Evolutionary conservation across 2,888 invertebrate genomes (phyloP), one percentile per base, ranked within the genome.

Genomic region (Drosophila ochracea): DNA sequence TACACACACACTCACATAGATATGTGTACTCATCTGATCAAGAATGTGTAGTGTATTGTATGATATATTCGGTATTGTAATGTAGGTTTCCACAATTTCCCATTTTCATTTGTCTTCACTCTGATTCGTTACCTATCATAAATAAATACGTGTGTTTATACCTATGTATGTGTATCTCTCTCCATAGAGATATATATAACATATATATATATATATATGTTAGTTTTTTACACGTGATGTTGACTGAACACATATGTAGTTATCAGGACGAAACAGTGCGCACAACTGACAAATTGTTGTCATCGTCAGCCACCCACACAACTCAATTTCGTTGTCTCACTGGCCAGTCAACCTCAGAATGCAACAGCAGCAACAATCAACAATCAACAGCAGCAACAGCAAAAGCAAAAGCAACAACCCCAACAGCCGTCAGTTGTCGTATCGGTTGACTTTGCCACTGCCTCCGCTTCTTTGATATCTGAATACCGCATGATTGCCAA

Each of bases 381-480:
- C 21, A 43, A 25, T 7, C 28, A 60, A 11, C 53, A 54, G 10
- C 35, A n/a, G n/a, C 54, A 54, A 19, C 6, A n/a, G 1, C 19
- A 54, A 21, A 4, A 54, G 5, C 54, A 35, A 19, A 2, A n/a
- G 4, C 13, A 47, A 47, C 13, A 43, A 47, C 16, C 16, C 21
- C 47, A 47, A 67, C 60, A 54, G 54, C 43, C 63, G 47, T 49
- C 39, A 54, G 49, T 31, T 66, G 25, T 54, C 41, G 63, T 58
- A 66, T 54, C 74, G 64, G 50, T 77, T 59, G 66, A 60, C 43
- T 61, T 65, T 54, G 43, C 68, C 63, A 57, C 39, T 39, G 63
- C n/a, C 57, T n/a, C 21, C 50, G 63, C 54, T 69, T 54, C 78
- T 76, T 78, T 78, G 80, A 80, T 76, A 80, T 80, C 64, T 58